Percentiles rank a stretch among this genome's conserved stretches.
Conservation (phyloP, 2,113 vertebrate species). For the Henicopernis longicauda region DNA sequence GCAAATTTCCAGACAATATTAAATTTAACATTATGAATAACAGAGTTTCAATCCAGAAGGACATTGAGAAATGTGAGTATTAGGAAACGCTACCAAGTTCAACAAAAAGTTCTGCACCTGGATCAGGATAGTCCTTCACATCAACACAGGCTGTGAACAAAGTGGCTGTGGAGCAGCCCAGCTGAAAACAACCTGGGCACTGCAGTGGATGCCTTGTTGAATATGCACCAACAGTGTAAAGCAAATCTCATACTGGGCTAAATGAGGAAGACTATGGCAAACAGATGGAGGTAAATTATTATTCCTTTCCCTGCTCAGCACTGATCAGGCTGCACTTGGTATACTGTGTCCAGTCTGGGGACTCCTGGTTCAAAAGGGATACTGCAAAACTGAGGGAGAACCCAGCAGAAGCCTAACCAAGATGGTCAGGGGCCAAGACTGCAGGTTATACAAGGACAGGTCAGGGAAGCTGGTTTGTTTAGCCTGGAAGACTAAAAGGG, state of each 20-base stretch:
- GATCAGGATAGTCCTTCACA: not conserved
- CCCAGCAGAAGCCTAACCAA: not conserved
- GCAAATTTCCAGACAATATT: not conserved
- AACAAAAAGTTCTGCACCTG: not conserved
- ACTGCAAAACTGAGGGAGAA: not conserved
- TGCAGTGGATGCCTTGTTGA: not conserved
- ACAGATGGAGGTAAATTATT: not conserved
- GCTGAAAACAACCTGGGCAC: not conserved
- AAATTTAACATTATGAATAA: not conserved
- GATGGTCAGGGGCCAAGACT: not conserved
- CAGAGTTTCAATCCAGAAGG: not conserved
- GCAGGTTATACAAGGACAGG: not conserved
- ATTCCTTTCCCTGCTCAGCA: not conserved
- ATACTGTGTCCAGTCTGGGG: not conserved
- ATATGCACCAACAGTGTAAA: not conserved
- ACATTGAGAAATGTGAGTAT: not conserved
- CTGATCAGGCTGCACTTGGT: not conserved
- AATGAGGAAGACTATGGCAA: not conserved
- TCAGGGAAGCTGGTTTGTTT: not conserved
- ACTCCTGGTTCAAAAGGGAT: not conserved
- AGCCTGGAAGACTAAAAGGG: not conserved
- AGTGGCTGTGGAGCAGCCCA: not conserved
- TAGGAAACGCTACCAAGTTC: not conserved
- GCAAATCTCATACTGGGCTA: not conserved
- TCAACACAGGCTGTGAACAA: not conserved